Conservation (phyloP, 2,113 vertebrate genomes). For the Tachysurus fulvidraco region DNA sequence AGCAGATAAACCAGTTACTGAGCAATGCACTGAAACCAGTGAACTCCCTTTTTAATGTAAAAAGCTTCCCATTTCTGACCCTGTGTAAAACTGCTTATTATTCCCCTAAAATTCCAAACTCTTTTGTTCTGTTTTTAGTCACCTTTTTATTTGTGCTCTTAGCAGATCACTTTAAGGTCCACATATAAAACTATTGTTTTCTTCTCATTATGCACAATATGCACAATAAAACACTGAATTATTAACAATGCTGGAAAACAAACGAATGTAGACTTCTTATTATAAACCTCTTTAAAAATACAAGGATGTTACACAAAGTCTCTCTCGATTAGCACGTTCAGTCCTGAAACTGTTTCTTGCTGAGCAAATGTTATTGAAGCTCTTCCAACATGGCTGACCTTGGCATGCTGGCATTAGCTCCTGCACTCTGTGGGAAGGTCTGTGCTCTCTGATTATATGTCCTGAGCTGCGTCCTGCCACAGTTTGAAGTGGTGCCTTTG, state of each 20-base stretch:
- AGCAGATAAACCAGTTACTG: background rate
- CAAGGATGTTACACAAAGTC: background rate
- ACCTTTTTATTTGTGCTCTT: background rate
- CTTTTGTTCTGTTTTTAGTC: background rate
- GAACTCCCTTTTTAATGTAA: background rate
- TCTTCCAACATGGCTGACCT: conserved; percentile 43
- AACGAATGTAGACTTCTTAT: background rate
- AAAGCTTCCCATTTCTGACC: background rate
- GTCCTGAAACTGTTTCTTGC: conserved; percentile 16
- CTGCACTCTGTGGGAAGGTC: conserved; percentile 19
- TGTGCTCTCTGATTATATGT: conserved; percentile 38
- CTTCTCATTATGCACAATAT: background rate
- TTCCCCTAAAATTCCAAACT: background rate
- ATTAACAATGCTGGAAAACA: background rate
- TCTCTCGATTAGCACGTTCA: background rate
- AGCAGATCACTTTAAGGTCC: background rate
- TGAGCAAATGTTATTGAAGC: conserved; percentile 36
- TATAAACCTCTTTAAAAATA: background rate
- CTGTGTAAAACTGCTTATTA: background rate
- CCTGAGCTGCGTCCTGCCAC: conserved; percentile 23
- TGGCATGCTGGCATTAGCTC: conserved; percentile 5
- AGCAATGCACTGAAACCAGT: background rate
- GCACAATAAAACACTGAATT: background rate
- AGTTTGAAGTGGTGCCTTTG: conserved; percentile 40
- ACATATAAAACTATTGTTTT: background rate